Evolutionary conservation across 2,888 invertebrate species (phyloP).

Genomic region (Oligia strigilis): DNA sequence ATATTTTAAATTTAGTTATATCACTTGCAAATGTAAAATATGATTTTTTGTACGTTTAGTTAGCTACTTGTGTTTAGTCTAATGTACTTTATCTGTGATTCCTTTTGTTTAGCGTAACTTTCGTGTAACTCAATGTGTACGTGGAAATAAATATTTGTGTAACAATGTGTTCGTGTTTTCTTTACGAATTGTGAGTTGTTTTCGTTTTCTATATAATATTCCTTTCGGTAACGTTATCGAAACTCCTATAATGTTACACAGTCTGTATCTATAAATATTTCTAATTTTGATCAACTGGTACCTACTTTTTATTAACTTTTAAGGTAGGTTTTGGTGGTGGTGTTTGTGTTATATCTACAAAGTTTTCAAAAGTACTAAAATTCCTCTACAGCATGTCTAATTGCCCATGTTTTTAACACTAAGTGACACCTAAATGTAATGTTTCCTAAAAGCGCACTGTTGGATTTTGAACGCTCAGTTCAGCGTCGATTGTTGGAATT

Average conservation of each 20-base stretch:
- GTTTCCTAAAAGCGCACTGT: neutral
- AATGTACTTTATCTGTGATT: constrained; percentile 89
- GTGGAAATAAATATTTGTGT: constrained; percentile 87
- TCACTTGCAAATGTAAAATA: constrained; percentile 66
- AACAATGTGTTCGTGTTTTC: constrained; percentile 74
- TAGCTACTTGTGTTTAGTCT: constrained; percentile 66
- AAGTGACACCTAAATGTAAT: neutral
- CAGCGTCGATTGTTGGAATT: neutral
- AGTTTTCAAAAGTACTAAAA: neutral
- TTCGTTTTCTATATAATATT: neutral
- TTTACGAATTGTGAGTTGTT: constrained; percentile 8
- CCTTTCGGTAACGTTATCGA: neutral
- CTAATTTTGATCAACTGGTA: neutral
- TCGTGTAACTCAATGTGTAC: constrained; percentile 84
- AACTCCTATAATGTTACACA: neutral
- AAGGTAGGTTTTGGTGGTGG: neutral
- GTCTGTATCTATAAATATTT: neutral
- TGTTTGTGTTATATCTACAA: too few species aligned
- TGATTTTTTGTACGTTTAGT: constrained; percentile 60
- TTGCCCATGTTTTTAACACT: neutral
- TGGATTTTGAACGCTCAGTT: neutral
- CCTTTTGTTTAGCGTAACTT: constrained; percentile 82
- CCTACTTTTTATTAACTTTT: neutral
- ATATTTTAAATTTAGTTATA: constrained; percentile 61
- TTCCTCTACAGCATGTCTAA: neutral